These are phyloP conservation scores for Proteles cristata DNA, from an alignment of 2,113 vertebrate species.

Conservation along the genomic window DNA sequence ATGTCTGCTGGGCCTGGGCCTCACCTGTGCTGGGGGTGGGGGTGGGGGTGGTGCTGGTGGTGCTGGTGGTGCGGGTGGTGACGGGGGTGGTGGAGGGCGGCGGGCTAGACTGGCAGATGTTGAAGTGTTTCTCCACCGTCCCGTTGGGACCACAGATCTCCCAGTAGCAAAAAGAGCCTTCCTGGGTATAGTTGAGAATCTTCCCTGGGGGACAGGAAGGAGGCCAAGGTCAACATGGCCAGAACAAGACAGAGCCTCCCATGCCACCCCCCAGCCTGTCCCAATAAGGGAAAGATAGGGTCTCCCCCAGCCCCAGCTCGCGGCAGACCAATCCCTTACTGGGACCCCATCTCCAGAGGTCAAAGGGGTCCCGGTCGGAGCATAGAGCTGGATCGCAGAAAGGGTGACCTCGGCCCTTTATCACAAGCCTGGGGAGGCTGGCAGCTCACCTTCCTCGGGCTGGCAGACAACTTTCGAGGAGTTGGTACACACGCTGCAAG, in stretches of 20 bases:
- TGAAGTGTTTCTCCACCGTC: background rate
- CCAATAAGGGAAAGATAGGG: accelerated
- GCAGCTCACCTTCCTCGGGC: background rate
- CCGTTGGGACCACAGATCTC: conserved; percentile 26
- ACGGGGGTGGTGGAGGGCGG: accelerated
- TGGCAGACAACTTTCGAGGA: background rate
- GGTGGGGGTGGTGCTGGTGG: background rate
- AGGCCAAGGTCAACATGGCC: accelerated
- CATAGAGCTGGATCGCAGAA: accelerated
- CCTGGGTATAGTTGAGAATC: background rate
- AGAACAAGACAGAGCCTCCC: background rate
- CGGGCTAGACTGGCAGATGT: accelerated
- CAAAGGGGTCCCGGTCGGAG: too few species aligned
- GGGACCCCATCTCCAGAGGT: background rate
- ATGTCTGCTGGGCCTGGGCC: background rate
- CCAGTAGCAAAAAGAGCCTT: conserved; percentile 52
- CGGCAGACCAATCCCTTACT: accelerated
- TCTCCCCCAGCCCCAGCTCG: accelerated
- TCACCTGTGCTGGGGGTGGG: conserved; percentile 7
- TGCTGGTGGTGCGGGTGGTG: accelerated
- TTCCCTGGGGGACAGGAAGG: background rate
- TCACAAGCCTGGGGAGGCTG: accelerated
- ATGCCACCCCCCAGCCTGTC: background rate
- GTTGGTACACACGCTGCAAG: background rate
- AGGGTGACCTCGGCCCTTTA: accelerated